These are phyloP conservation scores for Crossocerus cetratus DNA, from an alignment of 2,888 invertebrate species.

Conservation along the genomic window DNA sequence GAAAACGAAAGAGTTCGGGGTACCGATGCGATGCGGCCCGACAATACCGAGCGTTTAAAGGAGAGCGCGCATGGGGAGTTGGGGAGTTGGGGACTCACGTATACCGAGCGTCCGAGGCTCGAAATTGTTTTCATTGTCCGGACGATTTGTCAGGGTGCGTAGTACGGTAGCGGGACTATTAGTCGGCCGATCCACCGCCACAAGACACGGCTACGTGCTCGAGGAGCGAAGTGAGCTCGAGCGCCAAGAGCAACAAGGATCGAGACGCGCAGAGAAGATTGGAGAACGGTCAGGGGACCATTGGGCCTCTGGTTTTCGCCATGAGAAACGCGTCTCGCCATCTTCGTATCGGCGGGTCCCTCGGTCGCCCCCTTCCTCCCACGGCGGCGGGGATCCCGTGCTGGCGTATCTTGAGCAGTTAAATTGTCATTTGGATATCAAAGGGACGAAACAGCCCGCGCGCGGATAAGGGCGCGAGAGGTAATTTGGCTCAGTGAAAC, in stretches of 20 bases:
- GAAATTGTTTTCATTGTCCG: conserved; percentile 76
- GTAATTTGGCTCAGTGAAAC: conserved; percentile 76
- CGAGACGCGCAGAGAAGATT: not conserved
- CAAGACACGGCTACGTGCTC: not conserved
- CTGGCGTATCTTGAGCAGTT: conserved; percentile 68
- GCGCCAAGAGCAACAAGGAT: not conserved
- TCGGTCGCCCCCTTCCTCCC: not conserved
- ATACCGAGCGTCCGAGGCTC: conserved; percentile 49
- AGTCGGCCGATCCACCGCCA: conserved; percentile 43
- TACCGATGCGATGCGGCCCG: conserved; percentile 25
- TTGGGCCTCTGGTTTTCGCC: conserved; percentile 19
- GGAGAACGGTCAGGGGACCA: not conserved
- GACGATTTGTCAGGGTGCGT: conserved; percentile 74
- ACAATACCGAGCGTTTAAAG: conserved; percentile 72
- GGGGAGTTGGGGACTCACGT: conserved; percentile 40
- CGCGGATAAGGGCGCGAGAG: conserved; percentile 75
- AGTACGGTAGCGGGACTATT: conserved; percentile 74
- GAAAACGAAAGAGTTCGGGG: conserved; percentile 13
- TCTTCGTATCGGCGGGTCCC: not conserved
- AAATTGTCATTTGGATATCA: conserved; percentile 78
- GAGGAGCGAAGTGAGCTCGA: not conserved
- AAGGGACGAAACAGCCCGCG: conserved; percentile 73
- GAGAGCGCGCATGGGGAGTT: conserved; percentile 37
- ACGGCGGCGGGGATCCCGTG: conserved; percentile 2
- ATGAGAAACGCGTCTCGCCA: not conserved